Percentiles rank a stretch among this genome's conserved stretches.
Evolutionary conservation across 2,797 vertebrate species (phyloP).

Genomic region (Chrosomus eos): DNA sequence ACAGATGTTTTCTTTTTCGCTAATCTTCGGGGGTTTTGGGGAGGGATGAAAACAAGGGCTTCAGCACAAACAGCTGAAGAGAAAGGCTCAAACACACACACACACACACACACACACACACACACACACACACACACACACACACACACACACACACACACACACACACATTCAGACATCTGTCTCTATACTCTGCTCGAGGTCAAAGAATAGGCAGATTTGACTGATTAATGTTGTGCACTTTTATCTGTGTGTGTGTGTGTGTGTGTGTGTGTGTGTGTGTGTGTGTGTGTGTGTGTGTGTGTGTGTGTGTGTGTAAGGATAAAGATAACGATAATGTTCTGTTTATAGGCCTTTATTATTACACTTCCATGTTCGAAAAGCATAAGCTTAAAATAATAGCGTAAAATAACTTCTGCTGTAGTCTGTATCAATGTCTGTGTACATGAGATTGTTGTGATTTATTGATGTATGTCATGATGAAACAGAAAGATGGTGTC

Average conservation of each 20-base stretch:
- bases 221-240: slow-evolving; percentile 1
- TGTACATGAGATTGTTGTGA: not conserved
- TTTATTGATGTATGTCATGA: not conserved
- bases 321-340: not conserved
- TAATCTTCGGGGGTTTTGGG: slow-evolving; percentile 35
- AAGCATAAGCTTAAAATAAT: not conserved
- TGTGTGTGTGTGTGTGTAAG: not conserved
- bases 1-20: slow-evolving; percentile 69
- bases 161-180: slow-evolving; percentile 7
- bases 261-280: no score
- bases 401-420: not conserved
- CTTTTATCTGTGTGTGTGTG: not conserved
- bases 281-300: no score
- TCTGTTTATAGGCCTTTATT: not conserved
- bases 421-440: not conserved
- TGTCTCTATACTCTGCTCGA: slow-evolving; percentile 31
- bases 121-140: slow-evolving; percentile 7
- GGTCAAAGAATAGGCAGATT: slow-evolving; percentile 26
- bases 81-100: slow-evolving; percentile 29
- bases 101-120: slow-evolving; percentile 34
- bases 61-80: slow-evolving; percentile 24
- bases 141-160: slow-evolving; percentile 34
- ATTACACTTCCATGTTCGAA: not conserved
- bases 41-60: slow-evolving; percentile 46
- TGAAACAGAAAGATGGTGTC: not conserved